Conservation (phyloP, 2,888 invertebrate genomes). For the Phlogophora meticulosa region DNA sequence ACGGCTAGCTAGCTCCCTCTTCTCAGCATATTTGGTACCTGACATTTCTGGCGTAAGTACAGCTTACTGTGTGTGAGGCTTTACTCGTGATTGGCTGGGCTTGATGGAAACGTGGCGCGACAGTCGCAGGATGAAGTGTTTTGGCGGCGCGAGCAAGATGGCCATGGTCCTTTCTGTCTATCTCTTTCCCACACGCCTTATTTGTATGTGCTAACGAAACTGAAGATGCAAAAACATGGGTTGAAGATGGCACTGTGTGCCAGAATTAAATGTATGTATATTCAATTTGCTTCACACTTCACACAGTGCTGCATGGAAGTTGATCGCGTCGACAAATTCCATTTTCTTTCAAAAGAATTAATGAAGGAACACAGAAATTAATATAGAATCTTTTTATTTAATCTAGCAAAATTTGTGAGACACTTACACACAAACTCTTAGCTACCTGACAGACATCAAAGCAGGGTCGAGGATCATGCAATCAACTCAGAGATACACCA, state of each 20-base stretch:
- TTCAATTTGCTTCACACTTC: constrained; percentile 57
- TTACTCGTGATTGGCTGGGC: constrained; percentile 76
- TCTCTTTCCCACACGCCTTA: constrained; percentile 80
- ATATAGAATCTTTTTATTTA: constrained; percentile 15
- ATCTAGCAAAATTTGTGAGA: constrained; percentile 3
- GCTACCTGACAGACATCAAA: constrained; percentile 25
- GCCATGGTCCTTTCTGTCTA: constrained; percentile 85
- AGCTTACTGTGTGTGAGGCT: constrained; percentile 77
- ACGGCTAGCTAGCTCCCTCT: constrained; percentile 18
- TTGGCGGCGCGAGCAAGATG: constrained; percentile 89
- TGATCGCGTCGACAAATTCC: constrained; percentile 62
- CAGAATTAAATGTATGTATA: constrained; percentile 65
- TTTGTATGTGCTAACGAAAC: constrained; percentile 81
- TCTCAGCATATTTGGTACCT: constrained; percentile 75
- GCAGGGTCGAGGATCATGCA: constrained; percentile 37
- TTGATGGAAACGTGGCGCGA: constrained; percentile 66
- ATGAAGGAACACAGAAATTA: constrained; percentile 25
- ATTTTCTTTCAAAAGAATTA: constrained; percentile 20
- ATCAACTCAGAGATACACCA: constrained; percentile 25
- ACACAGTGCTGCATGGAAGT: constrained; percentile 68
- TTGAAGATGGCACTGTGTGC: constrained; percentile 53
- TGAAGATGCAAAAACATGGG: constrained; percentile 74
- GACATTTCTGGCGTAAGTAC: constrained; percentile 75
- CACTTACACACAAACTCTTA: constrained; percentile 13
- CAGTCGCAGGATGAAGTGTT: constrained; percentile 79